phyloP scores from a whole-genome alignment of 2,888 invertebrate genomes.

The Cheilosia impressa region DNA sequence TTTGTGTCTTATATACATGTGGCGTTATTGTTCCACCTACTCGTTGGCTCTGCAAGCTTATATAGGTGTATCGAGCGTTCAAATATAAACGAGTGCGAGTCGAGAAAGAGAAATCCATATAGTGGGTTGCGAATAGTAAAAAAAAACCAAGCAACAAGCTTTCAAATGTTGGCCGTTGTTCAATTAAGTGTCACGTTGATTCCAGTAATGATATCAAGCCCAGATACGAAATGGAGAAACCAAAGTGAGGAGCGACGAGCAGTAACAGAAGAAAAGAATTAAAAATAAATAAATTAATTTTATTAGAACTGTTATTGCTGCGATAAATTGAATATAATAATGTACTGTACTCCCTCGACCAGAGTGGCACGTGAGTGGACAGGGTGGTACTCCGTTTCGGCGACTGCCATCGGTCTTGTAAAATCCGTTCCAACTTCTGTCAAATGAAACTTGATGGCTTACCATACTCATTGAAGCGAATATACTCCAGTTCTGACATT shows the following conservation, averaged over 20 bases:
- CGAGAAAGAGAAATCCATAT: constrained; percentile 47
- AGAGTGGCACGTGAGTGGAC: constrained; percentile 48
- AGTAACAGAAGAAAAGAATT: constrained; percentile 15
- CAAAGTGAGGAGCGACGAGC: background rate
- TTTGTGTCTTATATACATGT: background rate
- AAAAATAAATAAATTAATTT: constrained; percentile 58
- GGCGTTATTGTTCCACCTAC: constrained; percentile 43
- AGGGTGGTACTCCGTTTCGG: constrained; percentile 28
- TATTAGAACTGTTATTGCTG: constrained; percentile 53
- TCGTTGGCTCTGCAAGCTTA: constrained; percentile 16
- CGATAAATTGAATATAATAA: constrained; percentile 32
- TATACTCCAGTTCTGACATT: too few species aligned
- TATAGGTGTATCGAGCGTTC: constrained; percentile 30
- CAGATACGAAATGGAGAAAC: constrained; percentile 17
- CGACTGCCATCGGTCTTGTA: background rate
- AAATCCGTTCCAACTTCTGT: background rate
- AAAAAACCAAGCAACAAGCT: constrained; percentile 34
- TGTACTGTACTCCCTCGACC: background rate
- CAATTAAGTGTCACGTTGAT: constrained; percentile 69
- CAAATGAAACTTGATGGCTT: too few species aligned
- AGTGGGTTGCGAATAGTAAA: constrained; percentile 5
- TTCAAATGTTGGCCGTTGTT: constrained; percentile 45
- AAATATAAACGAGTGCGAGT: constrained; percentile 20
- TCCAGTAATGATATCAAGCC: constrained; percentile 46
- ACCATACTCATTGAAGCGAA: too few species aligned